Percentiles rank a stretch among this genome's conserved stretches.
Conservation (phyloP, 2,113 vertebrate genomes). For the Saccopteryx bilineata region DNA sequence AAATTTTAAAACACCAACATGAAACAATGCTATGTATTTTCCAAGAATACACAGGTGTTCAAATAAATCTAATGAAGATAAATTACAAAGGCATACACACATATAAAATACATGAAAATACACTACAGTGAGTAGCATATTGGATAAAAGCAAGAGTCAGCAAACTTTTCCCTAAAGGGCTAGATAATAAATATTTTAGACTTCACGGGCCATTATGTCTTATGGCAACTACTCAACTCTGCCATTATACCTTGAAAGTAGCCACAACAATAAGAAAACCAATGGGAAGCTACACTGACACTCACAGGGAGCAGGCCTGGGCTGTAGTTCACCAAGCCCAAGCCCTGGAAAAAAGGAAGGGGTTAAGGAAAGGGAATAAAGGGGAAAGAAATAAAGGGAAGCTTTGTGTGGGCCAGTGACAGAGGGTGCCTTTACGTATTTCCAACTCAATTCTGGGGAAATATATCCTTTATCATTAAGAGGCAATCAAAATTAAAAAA, state of each 20-base stretch:
- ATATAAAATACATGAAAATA: neutral
- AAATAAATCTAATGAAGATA: neutral
- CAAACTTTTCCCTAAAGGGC: neutral
- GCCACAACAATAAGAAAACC: neutral
- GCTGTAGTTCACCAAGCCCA: neutral
- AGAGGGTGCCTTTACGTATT: neutral
- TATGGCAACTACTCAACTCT: neutral
- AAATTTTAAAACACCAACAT: neutral
- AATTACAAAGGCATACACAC: neutral
- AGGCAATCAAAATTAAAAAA: neutral
- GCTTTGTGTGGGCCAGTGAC: neutral
- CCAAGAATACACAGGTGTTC: neutral
- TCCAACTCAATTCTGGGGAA: neutral
- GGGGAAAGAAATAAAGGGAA: neutral
- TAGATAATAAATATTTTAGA: neutral
- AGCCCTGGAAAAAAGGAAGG: neutral
- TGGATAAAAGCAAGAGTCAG: neutral
- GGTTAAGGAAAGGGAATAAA: neutral
- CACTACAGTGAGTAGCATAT: neutral
- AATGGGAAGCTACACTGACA: neutral
- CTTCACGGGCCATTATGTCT: neutral
- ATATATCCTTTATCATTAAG: conserved; percentile 38
- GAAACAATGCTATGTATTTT: conserved; percentile 14
- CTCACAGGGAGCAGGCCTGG: neutral
- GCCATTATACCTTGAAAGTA: neutral